A percentile compares a stretch with the other conserved stretches of the same genome.
phyloP scores from a whole-genome alignment of 1,140 invertebrate genomes.

The Phenacoccus solenopsis region DNA sequence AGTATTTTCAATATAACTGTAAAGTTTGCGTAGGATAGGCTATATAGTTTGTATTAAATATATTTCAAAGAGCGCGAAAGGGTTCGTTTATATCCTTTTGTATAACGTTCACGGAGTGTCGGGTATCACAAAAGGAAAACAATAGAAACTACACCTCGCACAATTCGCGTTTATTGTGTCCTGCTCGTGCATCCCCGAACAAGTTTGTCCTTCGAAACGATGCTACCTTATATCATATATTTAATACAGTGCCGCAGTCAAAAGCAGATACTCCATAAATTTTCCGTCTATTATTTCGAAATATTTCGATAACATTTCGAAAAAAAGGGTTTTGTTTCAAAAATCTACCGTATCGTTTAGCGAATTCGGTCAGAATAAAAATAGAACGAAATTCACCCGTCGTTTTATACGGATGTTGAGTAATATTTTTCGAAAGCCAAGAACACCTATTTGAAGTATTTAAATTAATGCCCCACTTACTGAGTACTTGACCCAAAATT shows the following conservation, averaged over 20 bases:
- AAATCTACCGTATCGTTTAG: background rate
- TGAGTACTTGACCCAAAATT: too few relatives aligned
- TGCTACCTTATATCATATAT: slow-evolving; percentile 17
- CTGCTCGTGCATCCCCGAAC: slow-evolving; percentile 15
- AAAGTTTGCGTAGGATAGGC: slow-evolving; percentile 16
- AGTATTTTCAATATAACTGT: slow-evolving; percentile 17
- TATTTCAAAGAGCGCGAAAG: slow-evolving; percentile 15
- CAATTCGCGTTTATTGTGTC: slow-evolving; percentile 16
- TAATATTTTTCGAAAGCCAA: background rate
- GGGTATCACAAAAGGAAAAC: slow-evolving; percentile 14
- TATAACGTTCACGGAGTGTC: slow-evolving; percentile 13
- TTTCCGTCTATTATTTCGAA: slow-evolving; percentile 12
- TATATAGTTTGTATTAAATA: slow-evolving; percentile 16
- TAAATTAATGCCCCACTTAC: background rate
- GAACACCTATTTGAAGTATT: background rate
- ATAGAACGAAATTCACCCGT: too few relatives aligned
- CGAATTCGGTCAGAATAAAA: too few relatives aligned
- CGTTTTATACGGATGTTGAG: too few relatives aligned
- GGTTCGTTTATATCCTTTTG: slow-evolving; percentile 16
- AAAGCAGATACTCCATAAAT: slow-evolving; percentile 13
- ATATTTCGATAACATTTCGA: slow-evolving; percentile 11
- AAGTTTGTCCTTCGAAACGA: slow-evolving; percentile 14
- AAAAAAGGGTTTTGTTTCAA: background rate
- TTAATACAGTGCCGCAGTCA: slow-evolving; percentile 17
- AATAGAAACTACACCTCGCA: slow-evolving; percentile 11